Conservation (phyloP, 2,113 vertebrate species). For the Mellivora capensis region DNA sequence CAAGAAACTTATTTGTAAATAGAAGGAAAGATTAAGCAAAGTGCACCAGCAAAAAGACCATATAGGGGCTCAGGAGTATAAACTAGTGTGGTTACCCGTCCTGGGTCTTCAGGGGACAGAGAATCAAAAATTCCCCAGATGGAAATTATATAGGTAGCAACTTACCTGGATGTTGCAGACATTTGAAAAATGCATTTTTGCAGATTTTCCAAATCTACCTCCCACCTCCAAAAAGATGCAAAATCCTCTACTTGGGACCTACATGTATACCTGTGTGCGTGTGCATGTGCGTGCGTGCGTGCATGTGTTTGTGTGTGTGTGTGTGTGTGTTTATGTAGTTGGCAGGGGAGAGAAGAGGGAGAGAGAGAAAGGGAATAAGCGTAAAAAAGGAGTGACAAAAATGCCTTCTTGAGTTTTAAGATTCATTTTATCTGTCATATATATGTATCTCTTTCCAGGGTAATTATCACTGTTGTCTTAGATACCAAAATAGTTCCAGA, state of each 20-base stretch:
- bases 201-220: background rate
- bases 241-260: background rate
- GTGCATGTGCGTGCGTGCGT: background rate
- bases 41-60: background rate
- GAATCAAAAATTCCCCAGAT: background rate
- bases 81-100: background rate
- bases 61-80: background rate
- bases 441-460: background rate
- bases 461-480: background rate
- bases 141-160: background rate
- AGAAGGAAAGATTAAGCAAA: constrained; percentile 52
- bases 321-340: background rate
- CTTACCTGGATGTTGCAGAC: background rate
- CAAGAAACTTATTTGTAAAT: constrained; percentile 71
- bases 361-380: background rate
- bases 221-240: background rate
- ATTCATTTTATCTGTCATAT: background rate
- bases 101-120: background rate
- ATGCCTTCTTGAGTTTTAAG: background rate
- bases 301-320: background rate
- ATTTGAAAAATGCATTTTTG: rapidly evolving
- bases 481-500: background rate
- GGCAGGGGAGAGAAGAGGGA: background rate
- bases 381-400: background rate
- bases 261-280: background rate